A percentile compares a stretch with the other conserved stretches of the same genome.
Evolutionary conservation across 2,113 vertebrate genomes (phyloP).

Genomic region (Gopherus flavomarginatus): DNA sequence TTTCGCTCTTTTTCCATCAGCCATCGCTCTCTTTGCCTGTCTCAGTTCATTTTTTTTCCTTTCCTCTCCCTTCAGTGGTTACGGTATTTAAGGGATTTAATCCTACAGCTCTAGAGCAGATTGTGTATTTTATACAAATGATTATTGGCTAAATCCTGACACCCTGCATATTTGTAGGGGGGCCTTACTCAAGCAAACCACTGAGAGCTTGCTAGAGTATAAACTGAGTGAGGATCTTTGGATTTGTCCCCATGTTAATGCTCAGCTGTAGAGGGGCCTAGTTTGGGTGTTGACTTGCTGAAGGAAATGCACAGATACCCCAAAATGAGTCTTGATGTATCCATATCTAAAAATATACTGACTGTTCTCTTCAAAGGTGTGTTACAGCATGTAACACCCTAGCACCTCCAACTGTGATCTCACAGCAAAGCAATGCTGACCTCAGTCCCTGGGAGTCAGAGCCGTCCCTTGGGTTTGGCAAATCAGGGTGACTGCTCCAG

Average conservation of each 20-base stretch:
- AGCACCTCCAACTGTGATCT: not conserved
- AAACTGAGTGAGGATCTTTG: not conserved
- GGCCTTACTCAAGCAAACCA: not conserved
- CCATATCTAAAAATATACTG: not conserved
- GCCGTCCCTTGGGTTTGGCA: no score
- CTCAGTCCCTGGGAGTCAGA: no score
- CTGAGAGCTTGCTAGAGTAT: not conserved
- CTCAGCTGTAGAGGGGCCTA: not conserved
- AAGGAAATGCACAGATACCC: not conserved
- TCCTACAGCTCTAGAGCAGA: not conserved
- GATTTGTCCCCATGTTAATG: not conserved
- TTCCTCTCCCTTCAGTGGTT: not conserved
- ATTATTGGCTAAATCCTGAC: not conserved
- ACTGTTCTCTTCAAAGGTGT: not conserved
- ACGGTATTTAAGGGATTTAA: not conserved
- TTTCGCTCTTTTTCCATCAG: not conserved
- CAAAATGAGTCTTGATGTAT: not conserved
- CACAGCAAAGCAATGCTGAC: not conserved
- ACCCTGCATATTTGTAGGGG: not conserved
- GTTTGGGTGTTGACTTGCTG: rapidly evolving
- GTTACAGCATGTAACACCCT: not conserved
- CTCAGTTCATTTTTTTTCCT: not conserved
- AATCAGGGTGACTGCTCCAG: not conserved
- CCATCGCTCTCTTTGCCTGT: constrained; percentile 2
- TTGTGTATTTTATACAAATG: not conserved